These are phyloP conservation scores for Mythimna pallens DNA, from an alignment of 2,888 invertebrate species.

Conservation along the genomic window DNA sequence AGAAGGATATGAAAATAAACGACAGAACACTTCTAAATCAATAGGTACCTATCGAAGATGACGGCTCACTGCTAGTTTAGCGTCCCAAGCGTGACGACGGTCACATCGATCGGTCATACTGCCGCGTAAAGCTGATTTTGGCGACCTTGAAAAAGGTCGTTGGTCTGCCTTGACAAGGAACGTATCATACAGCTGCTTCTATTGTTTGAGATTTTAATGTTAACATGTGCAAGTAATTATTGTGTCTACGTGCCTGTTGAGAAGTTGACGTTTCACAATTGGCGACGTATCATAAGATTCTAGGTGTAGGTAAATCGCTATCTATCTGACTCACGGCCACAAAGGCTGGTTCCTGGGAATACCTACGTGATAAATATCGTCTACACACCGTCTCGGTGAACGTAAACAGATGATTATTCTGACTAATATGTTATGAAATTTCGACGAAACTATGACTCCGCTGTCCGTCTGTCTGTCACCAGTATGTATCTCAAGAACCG, in stretches of 20 bases:
- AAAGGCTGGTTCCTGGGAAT: not conserved
- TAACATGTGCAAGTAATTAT: not conserved
- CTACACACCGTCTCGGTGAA: constrained; percentile 21
- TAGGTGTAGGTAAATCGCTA: not conserved
- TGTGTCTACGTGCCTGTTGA: constrained; percentile 23
- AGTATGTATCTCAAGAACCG: too few species aligned
- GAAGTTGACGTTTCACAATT: constrained; percentile 4
- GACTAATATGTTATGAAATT: constrained; percentile 26
- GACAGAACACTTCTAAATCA: not conserved
- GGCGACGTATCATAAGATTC: not conserved
- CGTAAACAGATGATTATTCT: constrained; percentile 7
- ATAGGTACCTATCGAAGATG: not conserved
- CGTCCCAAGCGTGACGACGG: not conserved
- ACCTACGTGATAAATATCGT: constrained; percentile 36
- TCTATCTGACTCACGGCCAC: constrained; percentile 21
- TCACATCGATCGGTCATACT: constrained; percentile 6
- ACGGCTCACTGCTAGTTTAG: not conserved
- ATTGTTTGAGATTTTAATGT: not conserved
- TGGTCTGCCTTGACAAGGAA: constrained; percentile 3
- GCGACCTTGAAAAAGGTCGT: constrained; percentile 28
- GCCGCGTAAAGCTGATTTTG: not conserved
- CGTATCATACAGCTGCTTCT: not conserved
- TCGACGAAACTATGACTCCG: not conserved
- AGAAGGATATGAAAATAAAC: too few species aligned
- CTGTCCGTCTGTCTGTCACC: too few species aligned